phyloP scores from a whole-genome alignment of 2,113 vertebrate species.

The Vulpes ferrilata region DNA sequence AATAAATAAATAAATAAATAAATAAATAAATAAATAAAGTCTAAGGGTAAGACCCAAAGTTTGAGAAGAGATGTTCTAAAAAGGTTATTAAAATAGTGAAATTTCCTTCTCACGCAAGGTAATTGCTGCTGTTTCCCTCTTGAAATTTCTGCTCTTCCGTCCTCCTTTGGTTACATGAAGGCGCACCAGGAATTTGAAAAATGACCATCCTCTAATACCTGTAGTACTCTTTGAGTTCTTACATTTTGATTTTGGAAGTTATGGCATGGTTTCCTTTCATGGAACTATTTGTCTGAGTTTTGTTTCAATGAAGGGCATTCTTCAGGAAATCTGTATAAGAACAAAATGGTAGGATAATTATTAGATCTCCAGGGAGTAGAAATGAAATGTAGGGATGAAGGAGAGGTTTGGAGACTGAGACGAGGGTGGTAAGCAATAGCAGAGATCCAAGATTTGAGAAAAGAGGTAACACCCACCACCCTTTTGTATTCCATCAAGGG shows the following conservation, averaged over 20 bases:
- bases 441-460: background rate
- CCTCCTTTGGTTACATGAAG: background rate
- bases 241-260: background rate
- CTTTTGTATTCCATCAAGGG: background rate
- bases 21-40: background rate
- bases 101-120: background rate
- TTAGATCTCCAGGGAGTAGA: background rate
- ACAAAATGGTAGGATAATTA: background rate
- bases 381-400: background rate
- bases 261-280: background rate
- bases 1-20: background rate
- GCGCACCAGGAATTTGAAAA: background rate
- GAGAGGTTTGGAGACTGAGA: background rate
- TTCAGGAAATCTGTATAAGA: background rate
- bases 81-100: background rate
- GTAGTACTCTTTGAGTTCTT: background rate
- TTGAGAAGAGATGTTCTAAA: background rate
- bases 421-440: background rate
- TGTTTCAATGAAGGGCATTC: background rate
- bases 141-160: background rate
- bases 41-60: background rate
- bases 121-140: background rate
- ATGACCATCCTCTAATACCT: background rate
- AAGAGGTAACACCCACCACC: background rate
- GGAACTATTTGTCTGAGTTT: background rate